Evolutionary conservation across 2,797 vertebrate genomes (phyloP).

Genomic region (Enteromius fasciolatus): DNA sequence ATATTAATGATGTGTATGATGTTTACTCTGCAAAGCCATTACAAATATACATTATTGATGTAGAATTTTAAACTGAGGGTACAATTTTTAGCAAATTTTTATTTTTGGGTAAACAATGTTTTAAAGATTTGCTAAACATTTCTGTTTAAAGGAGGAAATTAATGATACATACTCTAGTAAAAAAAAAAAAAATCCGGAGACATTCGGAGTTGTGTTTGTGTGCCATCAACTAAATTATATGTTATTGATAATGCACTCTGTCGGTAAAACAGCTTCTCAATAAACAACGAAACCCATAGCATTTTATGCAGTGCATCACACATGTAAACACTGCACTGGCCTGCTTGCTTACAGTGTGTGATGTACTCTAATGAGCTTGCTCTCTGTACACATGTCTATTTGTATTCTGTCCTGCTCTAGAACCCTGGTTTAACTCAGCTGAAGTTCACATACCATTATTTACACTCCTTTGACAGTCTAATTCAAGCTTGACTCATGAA

Average conservation of each 20-base stretch:
- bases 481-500: slow-evolving; percentile 11
- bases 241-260: not conserved
- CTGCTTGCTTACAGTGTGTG: slow-evolving; percentile 15
- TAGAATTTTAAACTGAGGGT: not conserved
- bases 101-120: not conserved
- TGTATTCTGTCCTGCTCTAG: not conserved
- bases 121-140: not conserved
- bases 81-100: not conserved
- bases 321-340: not conserved
- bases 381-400: slow-evolving; percentile 14
- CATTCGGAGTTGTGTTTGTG: not conserved
- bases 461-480: slow-evolving; percentile 35
- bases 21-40: not conserved
- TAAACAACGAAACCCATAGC: slow-evolving; percentile 2
- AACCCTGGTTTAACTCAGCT: slow-evolving; percentile 5
- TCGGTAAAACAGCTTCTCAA: not conserved
- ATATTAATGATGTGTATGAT: slow-evolving; percentile 11
- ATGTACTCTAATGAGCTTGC: slow-evolving; percentile 32
- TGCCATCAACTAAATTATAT: too few relatives aligned
- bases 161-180: not conserved
- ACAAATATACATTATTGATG: slow-evolving; percentile 1
- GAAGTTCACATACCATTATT: slow-evolving; percentile 20
- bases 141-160: slow-evolving; percentile 1
- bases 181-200: too few relatives aligned
- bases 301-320: not conserved